These are phyloP conservation scores for Agriotes lineatus DNA, from an alignment of 2,888 invertebrate species.

Conservation along the genomic window DNA sequence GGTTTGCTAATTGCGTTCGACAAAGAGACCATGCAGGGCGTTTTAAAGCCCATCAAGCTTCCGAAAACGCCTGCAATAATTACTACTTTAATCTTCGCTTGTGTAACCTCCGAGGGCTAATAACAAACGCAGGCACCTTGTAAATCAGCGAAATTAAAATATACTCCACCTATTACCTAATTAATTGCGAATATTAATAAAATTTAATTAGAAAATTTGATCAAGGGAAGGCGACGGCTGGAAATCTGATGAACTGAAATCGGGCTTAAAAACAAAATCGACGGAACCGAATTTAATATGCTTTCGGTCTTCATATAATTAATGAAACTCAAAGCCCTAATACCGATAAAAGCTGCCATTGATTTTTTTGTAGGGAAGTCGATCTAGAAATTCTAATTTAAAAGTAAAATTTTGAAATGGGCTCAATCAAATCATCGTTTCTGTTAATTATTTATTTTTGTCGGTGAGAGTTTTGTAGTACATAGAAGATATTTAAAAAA, in stretches of 20 bases:
- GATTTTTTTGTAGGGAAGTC: constrained; percentile 8
- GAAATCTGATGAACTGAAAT: neutral
- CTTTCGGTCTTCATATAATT: constrained; percentile 1
- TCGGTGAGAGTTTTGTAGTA: neutral
- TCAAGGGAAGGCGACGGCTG: neutral
- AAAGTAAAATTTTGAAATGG: too few species aligned
- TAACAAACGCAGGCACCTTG: too few species aligned
- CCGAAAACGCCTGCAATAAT: neutral
- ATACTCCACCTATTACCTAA: too few species aligned
- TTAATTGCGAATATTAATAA: neutral
- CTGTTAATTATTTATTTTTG: neutral
- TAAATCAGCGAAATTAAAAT: neutral
- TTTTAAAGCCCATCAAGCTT: constrained; percentile 18
- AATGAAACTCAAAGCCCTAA: constrained; percentile 14
- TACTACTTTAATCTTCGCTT: neutral
- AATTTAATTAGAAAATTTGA: neutral
- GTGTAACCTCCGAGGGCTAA: neutral
- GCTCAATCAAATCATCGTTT: neutral
- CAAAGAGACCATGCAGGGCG: constrained; percentile 3
- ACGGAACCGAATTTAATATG: constrained; percentile 9
- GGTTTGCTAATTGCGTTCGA: constrained; percentile 17
- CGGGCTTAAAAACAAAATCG: constrained; percentile 3
- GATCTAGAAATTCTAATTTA: constrained; percentile 16
- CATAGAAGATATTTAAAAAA: neutral
- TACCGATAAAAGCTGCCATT: neutral